These are phyloP conservation scores for Augochlorella aurata DNA, from an alignment of 2,888 invertebrate species.

Conservation along the genomic window DNA sequence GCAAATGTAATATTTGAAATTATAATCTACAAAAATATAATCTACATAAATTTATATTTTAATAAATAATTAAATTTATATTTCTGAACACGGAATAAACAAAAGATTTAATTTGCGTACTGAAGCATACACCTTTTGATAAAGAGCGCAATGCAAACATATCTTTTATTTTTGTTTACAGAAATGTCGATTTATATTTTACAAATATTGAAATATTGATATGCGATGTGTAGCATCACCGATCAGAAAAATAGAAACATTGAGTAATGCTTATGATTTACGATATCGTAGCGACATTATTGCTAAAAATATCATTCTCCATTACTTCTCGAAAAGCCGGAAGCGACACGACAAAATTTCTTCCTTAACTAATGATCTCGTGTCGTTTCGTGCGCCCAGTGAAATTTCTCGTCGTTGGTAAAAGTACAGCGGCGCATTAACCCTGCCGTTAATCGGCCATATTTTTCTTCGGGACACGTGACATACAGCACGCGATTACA, in stretches of 20 bases:
- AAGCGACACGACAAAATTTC: constrained; percentile 48
- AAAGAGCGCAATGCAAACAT: too few relatives aligned
- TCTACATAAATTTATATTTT: not conserved
- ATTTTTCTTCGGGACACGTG: constrained; percentile 26
- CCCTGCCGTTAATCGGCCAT: constrained; percentile 20
- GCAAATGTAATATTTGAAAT: too few relatives aligned
- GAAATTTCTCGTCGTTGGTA: constrained; percentile 2
- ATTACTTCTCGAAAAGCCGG: constrained; percentile 4
- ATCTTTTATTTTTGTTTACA: too few relatives aligned
- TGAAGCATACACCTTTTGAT: too few relatives aligned
- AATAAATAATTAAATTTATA: not conserved
- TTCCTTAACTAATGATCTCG: constrained; percentile 39
- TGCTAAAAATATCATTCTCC: not conserved
- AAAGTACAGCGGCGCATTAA: constrained; percentile 1
- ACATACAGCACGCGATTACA: constrained; percentile 19
- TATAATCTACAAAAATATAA: not conserved
- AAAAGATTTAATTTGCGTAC: too few relatives aligned
- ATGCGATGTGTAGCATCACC: too few relatives aligned
- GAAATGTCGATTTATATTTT: too few relatives aligned
- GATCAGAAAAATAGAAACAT: too few relatives aligned
- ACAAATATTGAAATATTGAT: too few relatives aligned
- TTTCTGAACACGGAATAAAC: not conserved
- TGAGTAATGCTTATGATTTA: not conserved
- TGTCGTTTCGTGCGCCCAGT: not conserved
- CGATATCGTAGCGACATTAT: not conserved